A percentile compares a stretch with the other conserved stretches of the same genome.
Evolutionary conservation across 2,888 invertebrate species (phyloP).

Genomic region (Leptopterna dolabrata): DNA sequence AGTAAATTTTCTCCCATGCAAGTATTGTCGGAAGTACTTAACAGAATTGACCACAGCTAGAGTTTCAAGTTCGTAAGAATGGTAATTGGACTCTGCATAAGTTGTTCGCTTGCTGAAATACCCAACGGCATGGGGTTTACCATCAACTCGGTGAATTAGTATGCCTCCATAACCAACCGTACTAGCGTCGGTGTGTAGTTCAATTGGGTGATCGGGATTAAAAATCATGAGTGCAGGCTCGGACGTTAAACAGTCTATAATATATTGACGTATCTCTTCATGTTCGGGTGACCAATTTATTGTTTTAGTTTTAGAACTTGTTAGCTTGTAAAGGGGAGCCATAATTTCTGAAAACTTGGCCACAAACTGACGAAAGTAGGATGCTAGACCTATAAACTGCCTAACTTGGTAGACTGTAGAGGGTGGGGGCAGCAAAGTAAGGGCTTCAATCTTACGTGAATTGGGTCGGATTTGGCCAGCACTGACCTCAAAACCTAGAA

Average conservation of each 20-base stretch:
- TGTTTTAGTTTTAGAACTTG: background rate
- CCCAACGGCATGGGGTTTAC: conserved; percentile 12
- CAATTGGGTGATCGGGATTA: conserved; percentile 29
- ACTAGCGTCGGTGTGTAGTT: conserved; percentile 42
- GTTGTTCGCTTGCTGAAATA: conserved; percentile 40
- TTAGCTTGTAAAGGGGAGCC: too few relatives aligned
- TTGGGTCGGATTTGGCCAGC: conserved; percentile 18
- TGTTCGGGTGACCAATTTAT: conserved; percentile 9
- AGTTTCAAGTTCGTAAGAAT: conserved; percentile 47
- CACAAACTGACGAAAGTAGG: background rate
- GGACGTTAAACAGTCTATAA: background rate
- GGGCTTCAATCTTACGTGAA: background rate
- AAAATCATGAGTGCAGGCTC: conserved; percentile 18
- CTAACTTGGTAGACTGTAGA: background rate
- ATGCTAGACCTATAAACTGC: conserved; percentile 25
- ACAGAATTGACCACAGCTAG: too few relatives aligned
- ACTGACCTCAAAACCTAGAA: conserved; percentile 40
- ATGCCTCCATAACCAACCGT: conserved; percentile 13
- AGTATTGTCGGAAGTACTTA: conserved; percentile 65
- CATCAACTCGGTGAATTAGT: conserved; percentile 9
- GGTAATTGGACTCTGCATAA: background rate
- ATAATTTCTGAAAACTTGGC: too few relatives aligned
- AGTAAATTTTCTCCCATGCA: conserved; percentile 64
- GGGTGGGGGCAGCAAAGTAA: conserved; percentile 1
- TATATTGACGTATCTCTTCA: background rate